Evolutionary conservation across 2,113 vertebrate species (phyloP), one percentile per base, ranked within the genome.

Genomic region (Nibea albiflora): DNA sequence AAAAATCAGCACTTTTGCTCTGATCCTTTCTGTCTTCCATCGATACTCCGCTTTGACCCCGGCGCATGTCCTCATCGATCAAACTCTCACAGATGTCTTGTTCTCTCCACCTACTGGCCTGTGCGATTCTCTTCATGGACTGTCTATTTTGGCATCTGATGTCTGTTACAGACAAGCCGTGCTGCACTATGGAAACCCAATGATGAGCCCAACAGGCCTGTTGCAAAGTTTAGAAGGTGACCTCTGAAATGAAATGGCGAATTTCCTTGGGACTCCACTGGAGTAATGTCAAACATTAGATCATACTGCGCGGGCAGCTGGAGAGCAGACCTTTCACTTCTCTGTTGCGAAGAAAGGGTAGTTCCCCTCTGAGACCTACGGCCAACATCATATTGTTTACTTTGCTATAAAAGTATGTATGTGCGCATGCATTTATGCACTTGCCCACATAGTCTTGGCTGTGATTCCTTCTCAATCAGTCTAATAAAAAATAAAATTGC

Each of bases 261-360:
- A 80, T 80, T 89, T 86, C 71, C 86, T 73, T 73, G 76, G 87
- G 66, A 79, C 76, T 87, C 77, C 79, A 8, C 61, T 10, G 17
- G 24, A 81, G 78, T 88, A 86, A 88, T 80, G 83, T 91, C 78
- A 92, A 63, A 62, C 58, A 82, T 90, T 78, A 89, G 87, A 65
- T 89, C 81, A 84, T 56, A 2, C 65, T 15, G 62, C 66, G 80
- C 71, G 42, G 19, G 81, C 87, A 88, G 81, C 79, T 76, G 72
- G 60, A 78, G 72, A 76, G 78, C 58, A 79, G 74, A 65, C 76
- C 78, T n/a, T 81, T 47, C 68, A 35, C 69, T 53, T 67, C 74
- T 72, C 28, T 17, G 11, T 28, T 65, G 39, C 57, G 19, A 78
- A 17, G 31, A 42, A 42, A n/a, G 7, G 79, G 76, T 75, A 31